Base-by-base conservation (phyloP, 1,140 invertebrate genomes). In the Philotrypesis tridentata region DNA sequence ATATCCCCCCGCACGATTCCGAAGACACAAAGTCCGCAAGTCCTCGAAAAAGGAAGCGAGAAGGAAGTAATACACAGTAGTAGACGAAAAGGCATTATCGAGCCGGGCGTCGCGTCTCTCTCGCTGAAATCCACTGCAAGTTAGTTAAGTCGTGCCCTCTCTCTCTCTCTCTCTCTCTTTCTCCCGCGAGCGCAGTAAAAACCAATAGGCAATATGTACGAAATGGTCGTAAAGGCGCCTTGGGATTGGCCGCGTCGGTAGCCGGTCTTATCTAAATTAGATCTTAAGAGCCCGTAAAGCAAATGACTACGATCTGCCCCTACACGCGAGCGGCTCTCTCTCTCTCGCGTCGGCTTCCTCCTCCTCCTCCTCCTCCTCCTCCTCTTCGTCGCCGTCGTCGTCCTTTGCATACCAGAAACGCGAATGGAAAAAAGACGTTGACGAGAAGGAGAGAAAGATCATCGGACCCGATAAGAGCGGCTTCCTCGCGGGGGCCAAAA, bases 191-290 rank as follows among this genome's bases (percentile, higher is more conserved):
- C 74, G 55, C 29, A 33, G 25, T 79, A 83, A 75, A 85, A 83
- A 70, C 70, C 84, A 84, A 77, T 86, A 84, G 81, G 77, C 80
- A 82, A 73, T 82, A 83, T 82, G 76, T 82, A 82, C 82, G 82
- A 85, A 86, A 84, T 80, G 84, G 80, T 84, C 75, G 79, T 83
- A 82, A 85, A 79, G 80, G 33, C 75, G 68, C 80, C 82, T 82
- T 31, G 71, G 74, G 55, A 83, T 75, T 83, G 75, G 77, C 40
- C 78, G n/a, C n/a, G 73, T 74, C 70, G 72, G 48, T 67, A 81
- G 74, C 37, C 33, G 12, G 71, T 82, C 83, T 87, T 87, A 88
- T 88, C 87, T 88, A 87, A 88, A 88, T 88, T 87, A 86, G 86
- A 88, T 88, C 87, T 88, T 87, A 85, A 87, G 82, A 84, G 86